These are phyloP conservation scores for Myopa testacea DNA, from an alignment of 2,888 invertebrate species.

Conservation along the genomic window DNA sequence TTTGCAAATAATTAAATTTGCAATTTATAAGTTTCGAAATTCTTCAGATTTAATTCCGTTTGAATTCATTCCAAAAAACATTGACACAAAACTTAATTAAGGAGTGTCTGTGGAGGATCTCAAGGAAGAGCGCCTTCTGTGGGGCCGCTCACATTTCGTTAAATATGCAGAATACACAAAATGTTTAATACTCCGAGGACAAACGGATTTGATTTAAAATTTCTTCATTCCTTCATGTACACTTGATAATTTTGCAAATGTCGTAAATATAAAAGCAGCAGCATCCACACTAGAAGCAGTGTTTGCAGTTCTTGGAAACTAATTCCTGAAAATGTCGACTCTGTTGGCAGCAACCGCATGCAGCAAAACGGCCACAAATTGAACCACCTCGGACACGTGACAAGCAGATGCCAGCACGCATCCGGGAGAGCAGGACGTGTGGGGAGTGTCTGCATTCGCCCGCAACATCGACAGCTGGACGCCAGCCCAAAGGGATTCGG, in stretches of 20 bases:
- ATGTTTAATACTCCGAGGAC: not conserved
- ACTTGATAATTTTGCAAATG: slow-evolving; percentile 34
- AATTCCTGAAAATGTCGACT: slow-evolving; percentile 30
- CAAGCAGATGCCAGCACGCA: slow-evolving; percentile 22
- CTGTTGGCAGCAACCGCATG: slow-evolving; percentile 29
- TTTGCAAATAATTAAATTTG: slow-evolving; percentile 3
- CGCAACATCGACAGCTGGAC: slow-evolving; percentile 21
- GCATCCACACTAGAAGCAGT: not conserved
- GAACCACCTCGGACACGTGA: slow-evolving; percentile 32
- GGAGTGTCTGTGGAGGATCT: slow-evolving; percentile 11
- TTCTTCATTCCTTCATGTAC: slow-evolving; percentile 18
- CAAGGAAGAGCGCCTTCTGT: not conserved
- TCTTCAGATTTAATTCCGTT: slow-evolving; percentile 22
- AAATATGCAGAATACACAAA: slow-evolving; percentile 19
- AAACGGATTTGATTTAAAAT: not conserved
- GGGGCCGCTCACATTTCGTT: not conserved
- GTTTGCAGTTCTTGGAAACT: slow-evolving; percentile 8
- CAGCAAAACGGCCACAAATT: slow-evolving; percentile 36
- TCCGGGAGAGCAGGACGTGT: not conserved
- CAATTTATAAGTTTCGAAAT: slow-evolving; percentile 21
- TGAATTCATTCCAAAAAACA: slow-evolving; percentile 6
- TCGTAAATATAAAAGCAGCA: slow-evolving; percentile 17
- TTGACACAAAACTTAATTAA: slow-evolving; percentile 27
- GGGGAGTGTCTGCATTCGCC: slow-evolving; percentile 1
- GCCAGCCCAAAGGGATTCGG: not conserved